Evolutionary conservation across 2,113 vertebrate genomes (phyloP).

Genomic region (Lethenteron camtschaticum): DNA sequence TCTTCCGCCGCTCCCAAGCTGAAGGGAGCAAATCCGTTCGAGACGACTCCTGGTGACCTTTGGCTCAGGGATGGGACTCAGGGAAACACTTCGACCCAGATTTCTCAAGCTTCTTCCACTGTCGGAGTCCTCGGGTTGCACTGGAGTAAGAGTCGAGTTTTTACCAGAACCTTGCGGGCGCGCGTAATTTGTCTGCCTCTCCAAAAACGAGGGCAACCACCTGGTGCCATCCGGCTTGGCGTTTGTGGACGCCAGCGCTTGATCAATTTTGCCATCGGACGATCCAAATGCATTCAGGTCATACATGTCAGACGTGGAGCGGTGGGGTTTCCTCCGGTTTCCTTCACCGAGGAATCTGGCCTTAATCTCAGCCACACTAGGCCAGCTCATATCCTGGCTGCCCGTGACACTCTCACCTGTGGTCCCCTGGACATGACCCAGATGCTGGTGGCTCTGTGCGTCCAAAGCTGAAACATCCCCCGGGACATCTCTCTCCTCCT

Average conservation of each 20-base stretch:
- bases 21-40: not conserved
- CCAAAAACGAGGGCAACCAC: too few species aligned
- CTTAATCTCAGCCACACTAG: slow-evolving; percentile 4
- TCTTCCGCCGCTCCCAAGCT: not conserved
- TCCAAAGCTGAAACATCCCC: too few species aligned
- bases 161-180: too few species aligned
- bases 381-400: not conserved
- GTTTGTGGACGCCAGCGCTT: too few species aligned
- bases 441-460: too few species aligned
- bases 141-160: too few species aligned
- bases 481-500: too few species aligned
- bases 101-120: not conserved
- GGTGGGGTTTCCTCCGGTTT: not conserved
- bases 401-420: not conserved
- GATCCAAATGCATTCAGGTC: too few species aligned
- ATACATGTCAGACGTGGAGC: not conserved
- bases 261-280: too few species aligned
- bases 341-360: not conserved
- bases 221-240: too few species aligned
- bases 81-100: slow-evolving; percentile 1
- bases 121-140: not conserved
- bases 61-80: slow-evolving; percentile 5
- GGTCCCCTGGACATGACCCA: too few species aligned
- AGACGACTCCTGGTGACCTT: not conserved
- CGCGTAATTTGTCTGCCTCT: too few species aligned